Evolutionary conservation across 1,140 invertebrate genomes (phyloP).

Genomic region (Calephelis virginiensis): DNA sequence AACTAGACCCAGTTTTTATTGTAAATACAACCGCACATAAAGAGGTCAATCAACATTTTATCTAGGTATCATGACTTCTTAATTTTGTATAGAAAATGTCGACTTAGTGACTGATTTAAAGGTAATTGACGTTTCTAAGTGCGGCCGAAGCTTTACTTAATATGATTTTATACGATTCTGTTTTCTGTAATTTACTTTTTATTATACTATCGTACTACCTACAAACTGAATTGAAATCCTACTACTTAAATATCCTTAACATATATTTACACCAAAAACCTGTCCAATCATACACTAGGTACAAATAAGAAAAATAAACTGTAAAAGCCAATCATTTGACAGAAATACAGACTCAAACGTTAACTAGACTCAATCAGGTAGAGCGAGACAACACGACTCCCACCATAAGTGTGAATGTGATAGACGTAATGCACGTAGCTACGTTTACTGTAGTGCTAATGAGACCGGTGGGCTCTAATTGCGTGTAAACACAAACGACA

Average conservation of each 20-base stretch:
- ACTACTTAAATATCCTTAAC: neutral
- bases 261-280: neutral
- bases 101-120: too few relatives aligned
- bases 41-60: too few relatives aligned
- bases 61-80: too few relatives aligned
- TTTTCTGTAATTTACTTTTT: too few relatives aligned
- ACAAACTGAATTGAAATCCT: too few relatives aligned
- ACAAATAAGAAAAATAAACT: conserved; percentile 53
- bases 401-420: conserved; percentile 39
- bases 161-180: too few relatives aligned
- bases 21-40: too few relatives aligned
- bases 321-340: conserved; percentile 54
- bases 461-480: conserved; percentile 68
- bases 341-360: conserved; percentile 47
- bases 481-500: conserved; percentile 66
- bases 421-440: conserved; percentile 37
- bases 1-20: too few relatives aligned
- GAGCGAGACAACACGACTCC: conserved; percentile 38
- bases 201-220: too few relatives aligned
- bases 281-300: conserved; percentile 12
- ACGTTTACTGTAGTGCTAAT: conserved; percentile 54
- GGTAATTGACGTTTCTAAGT: too few relatives aligned
- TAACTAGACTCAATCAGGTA: conserved; percentile 51
- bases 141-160: too few relatives aligned
- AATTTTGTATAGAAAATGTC: too few relatives aligned